Base-by-base conservation (phyloP, 2,888 invertebrate species). In the Drosophila heteroneura region DNA sequence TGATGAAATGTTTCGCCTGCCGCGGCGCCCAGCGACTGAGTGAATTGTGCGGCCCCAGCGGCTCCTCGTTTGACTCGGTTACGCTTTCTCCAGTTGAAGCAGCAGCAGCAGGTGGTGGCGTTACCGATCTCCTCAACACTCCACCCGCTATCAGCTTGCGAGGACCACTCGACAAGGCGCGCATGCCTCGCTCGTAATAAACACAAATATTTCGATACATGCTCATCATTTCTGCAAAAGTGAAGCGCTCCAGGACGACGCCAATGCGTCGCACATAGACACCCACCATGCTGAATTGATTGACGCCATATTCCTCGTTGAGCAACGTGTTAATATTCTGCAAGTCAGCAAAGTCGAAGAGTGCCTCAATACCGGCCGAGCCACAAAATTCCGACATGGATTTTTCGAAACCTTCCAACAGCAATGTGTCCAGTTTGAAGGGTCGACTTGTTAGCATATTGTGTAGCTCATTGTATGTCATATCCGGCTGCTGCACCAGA, bases 1-100 rank as follows among this genome's bases (percentile, higher is more conserved):
- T 96, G 66, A 98, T 96, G 90, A 98, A 97, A 58, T 97, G 94
- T 93, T 98, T 98, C 0, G 98, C 98, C 94, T 98, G 98, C 85
- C 97, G 96, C 74, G 96, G 95, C 1, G 97, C 97, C 97, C 97
- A 97, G 70, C 96, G 95, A 79, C 96, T 95, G 83, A 95, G 95
- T 79, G 95, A 77, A 74, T 91, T 91, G 2, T 90, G 86, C 2
- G 47, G 16, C 9, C 52, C 90, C 87, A 0, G 32, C 12, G 14
- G 28, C 57, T 22, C 32, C 7, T 47, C 16, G 7, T 26, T 47
- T 61, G 9, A 54, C 9, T 53, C 67, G 7, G 30, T 57, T 53
- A 49, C 60, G 10, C 5, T 41, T 47, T 58, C 33, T 26, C 19
- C 35, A 4, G 14, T 26, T 0, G 57, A 19, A 10, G 39, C 26